Evolutionary conservation across 2,888 invertebrate genomes (phyloP).

Genomic region (Choristoneura rosaceana): DNA sequence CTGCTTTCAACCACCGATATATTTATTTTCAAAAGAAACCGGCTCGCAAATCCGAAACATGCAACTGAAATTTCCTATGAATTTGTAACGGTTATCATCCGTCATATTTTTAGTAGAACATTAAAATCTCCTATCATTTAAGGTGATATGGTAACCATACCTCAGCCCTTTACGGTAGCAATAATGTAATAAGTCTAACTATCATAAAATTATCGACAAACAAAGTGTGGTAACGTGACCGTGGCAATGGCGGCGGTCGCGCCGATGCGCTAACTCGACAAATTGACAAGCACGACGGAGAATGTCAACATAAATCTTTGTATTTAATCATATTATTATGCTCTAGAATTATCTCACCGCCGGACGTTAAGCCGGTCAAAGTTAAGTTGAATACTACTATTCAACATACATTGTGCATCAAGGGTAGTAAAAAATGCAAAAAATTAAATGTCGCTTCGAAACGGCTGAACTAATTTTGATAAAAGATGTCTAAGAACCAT

Average conservation of each 20-base stretch:
- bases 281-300: background rate
- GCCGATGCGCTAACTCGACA: slow-evolving; percentile 6
- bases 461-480: too few relatives aligned
- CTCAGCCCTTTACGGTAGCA: background rate
- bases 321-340: background rate
- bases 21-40: too few relatives aligned
- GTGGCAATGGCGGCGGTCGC: slow-evolving; percentile 28
- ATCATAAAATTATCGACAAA: slow-evolving; percentile 11
- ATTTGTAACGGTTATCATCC: too few relatives aligned
- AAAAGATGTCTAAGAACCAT: too few relatives aligned
- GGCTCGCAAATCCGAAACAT: too few relatives aligned
- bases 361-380: background rate
- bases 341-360: background rate
- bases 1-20: too few relatives aligned
- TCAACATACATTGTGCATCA: too few relatives aligned
- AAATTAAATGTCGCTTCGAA: too few relatives aligned
- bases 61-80: too few relatives aligned
- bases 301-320: background rate
- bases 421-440: too few relatives aligned
- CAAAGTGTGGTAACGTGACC: slow-evolving; percentile 14
- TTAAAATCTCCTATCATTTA: background rate
- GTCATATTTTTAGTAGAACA: too few relatives aligned
- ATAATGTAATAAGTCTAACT: background rate
- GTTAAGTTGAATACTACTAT: background rate
- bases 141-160: background rate